Conservation (phyloP, 2,888 invertebrate species). For the Sphaerophoria taeniata region DNA sequence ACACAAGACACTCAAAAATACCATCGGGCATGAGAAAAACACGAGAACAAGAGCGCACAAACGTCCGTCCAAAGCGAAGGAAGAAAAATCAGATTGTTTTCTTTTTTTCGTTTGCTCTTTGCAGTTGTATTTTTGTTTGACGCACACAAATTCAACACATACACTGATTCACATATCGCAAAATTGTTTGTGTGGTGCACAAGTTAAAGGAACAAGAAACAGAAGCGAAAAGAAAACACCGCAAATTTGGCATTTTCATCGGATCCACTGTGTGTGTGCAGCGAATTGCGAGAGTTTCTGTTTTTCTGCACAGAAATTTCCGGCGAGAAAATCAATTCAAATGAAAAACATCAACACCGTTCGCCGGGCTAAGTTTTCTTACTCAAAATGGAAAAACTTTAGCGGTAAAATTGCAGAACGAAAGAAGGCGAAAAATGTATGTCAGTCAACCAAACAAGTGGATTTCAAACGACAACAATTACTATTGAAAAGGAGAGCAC, state of each 20-base stretch:
- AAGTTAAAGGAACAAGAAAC: not conserved
- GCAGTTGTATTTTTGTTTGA: conserved; percentile 53
- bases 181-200: not conserved
- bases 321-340: conserved; percentile 46
- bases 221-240: conserved; percentile 21
- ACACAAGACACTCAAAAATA: conserved; percentile 53
- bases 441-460: conserved; percentile 60
- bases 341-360: not conserved
- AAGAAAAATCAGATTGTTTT: conserved; percentile 62
- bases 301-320: conserved; percentile 53
- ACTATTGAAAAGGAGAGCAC: not conserved
- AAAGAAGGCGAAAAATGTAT: conserved; percentile 33
- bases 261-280: not conserved
- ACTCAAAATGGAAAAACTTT: conserved; percentile 6
- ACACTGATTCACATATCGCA: conserved; percentile 1
- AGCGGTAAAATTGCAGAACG: conserved; percentile 5
- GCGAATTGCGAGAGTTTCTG: conserved; percentile 31
- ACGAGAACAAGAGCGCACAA: conserved; percentile 64
- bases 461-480: conserved; percentile 25
- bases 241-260: conserved; percentile 44
- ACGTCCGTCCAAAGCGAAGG: conserved; percentile 57
- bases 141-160: conserved; percentile 66
- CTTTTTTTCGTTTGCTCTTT: conserved; percentile 12
- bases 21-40: conserved; percentile 57
- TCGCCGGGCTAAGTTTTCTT: conserved; percentile 13